phyloP scores from a whole-genome alignment of 1,140 invertebrate genomes.

The Lepidurus packardi region DNA sequence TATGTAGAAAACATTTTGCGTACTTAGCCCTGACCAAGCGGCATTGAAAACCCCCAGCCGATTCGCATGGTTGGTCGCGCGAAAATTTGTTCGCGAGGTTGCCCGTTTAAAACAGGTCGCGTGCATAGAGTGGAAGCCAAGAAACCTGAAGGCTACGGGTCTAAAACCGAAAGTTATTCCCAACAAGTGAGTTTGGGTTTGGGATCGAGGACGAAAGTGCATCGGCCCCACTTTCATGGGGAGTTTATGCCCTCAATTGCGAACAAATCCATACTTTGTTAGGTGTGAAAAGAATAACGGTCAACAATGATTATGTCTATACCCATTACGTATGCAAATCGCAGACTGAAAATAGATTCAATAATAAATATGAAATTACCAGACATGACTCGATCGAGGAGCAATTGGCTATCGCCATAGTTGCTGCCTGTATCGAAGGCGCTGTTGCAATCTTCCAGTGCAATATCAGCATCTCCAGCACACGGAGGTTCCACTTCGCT shows the following conservation, averaged over 20 bases:
- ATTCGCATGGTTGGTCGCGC: neutral
- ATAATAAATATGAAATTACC: neutral
- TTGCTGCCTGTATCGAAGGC: neutral
- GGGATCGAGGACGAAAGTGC: constrained; percentile 20
- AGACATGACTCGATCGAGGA: neutral
- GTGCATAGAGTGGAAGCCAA: neutral
- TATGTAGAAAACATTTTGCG: too few relatives aligned
- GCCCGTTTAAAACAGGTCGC: neutral
- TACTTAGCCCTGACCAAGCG: too few relatives aligned
- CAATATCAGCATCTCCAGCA: neutral
- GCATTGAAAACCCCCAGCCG: neutral
- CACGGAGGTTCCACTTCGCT: neutral
- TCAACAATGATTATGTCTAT: too few relatives aligned
- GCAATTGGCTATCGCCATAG: neutral
- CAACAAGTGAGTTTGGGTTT: constrained; percentile 2
- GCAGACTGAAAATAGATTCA: neutral
- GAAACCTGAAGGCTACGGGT: neutral
- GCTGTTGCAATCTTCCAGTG: neutral
- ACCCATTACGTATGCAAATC: too few relatives aligned
- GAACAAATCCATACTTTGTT: neutral
- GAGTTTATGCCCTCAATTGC: neutral
- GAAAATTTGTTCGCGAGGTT: neutral
- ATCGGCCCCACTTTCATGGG: neutral
- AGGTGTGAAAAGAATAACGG: neutral
- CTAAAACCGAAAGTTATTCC: constrained; percentile 5